phyloP scores from a whole-genome alignment of 2,113 vertebrate genomes.

The Mormyrus lacerda region DNA sequence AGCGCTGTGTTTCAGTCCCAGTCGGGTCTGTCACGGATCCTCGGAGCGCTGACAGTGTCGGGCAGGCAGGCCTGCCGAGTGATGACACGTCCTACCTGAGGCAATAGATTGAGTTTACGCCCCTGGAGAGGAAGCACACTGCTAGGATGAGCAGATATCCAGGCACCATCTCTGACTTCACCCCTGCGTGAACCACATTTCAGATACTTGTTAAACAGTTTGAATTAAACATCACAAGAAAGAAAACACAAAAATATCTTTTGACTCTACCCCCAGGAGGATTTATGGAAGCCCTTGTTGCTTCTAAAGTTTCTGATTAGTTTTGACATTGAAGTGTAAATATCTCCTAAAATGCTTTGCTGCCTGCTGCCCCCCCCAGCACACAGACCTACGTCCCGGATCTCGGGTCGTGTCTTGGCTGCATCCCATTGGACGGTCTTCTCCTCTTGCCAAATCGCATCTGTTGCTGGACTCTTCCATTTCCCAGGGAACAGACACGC shows the following conservation, averaged over 20 bases:
- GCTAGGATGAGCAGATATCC: neutral
- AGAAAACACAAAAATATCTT: neutral
- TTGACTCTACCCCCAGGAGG: neutral
- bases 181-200: neutral
- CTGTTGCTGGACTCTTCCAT: neutral
- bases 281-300: neutral
- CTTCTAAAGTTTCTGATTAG: neutral
- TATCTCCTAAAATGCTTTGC: neutral
- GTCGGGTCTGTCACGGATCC: constrained; percentile 62
- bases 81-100: neutral
- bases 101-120: neutral
- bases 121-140: neutral
- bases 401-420: neutral
- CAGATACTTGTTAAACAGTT: neutral
- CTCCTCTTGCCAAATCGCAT: neutral
- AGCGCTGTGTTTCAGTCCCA: constrained; percentile 47
- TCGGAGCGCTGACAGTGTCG: constrained; percentile 48
- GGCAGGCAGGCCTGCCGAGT: neutral
- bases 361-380: neutral
- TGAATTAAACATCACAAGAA: neutral
- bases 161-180: neutral
- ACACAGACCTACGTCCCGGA: neutral
- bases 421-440: neutral
- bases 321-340: neutral
- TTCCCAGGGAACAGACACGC: neutral